These are phyloP conservation scores for Nematolebias whitei DNA, from an alignment of 2,113 vertebrate genomes.

Conservation along the genomic window DNA sequence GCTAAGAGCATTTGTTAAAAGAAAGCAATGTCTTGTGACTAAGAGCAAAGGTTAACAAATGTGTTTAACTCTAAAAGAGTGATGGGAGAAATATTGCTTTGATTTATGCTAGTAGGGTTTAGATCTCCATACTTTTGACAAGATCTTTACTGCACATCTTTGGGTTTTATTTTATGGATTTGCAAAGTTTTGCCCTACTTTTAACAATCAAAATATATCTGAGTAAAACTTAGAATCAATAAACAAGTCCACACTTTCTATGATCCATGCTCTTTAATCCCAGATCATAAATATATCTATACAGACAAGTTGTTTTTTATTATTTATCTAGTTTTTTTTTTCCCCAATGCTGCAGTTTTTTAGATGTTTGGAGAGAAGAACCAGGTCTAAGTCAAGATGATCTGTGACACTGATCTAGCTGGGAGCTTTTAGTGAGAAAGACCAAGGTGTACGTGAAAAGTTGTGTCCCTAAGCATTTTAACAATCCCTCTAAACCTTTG, in stretches of 20 bases:
- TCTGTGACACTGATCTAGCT: background rate
- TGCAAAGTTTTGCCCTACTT: background rate
- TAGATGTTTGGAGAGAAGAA: constrained; percentile 18
- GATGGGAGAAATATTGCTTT: background rate
- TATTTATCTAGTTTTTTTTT: background rate
- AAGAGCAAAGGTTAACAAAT: no score
- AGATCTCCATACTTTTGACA: no score
- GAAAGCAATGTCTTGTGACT: background rate
- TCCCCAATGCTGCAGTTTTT: background rate
- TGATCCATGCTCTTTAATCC: background rate
- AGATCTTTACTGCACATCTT: background rate
- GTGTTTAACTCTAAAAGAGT: no score
- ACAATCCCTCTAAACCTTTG: background rate
- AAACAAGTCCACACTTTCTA: background rate
- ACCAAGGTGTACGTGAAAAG: constrained; percentile 24
- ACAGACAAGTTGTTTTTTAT: background rate
- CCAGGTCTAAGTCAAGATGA: constrained; percentile 1
- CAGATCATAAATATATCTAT: background rate
- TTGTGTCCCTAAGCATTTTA: background rate
- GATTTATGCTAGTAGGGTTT: no score
- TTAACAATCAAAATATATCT: background rate
- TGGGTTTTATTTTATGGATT: background rate
- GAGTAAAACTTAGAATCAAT: background rate
- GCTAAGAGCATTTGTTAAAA: no score
- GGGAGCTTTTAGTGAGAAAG: constrained; percentile 20